These are phyloP conservation scores for Mustela lutreola DNA, from an alignment of 2,113 vertebrate species.

Conservation along the genomic window DNA sequence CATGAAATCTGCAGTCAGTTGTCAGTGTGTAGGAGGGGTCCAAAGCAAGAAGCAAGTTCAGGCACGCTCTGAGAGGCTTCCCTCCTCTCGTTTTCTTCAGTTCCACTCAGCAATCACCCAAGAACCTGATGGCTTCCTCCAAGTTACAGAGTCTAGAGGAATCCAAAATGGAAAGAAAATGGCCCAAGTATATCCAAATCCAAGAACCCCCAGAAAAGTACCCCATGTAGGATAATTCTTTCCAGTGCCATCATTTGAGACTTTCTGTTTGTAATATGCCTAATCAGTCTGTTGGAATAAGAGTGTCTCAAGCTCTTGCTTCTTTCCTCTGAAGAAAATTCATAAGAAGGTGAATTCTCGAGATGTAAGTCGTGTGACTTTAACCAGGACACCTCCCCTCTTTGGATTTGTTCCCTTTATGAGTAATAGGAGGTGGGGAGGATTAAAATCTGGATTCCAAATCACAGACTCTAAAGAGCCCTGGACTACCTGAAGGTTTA, in stretches of 20 bases:
- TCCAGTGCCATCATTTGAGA: not conserved
- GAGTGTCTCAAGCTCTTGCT: not conserved
- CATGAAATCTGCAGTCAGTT: not conserved
- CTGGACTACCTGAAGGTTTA: not conserved
- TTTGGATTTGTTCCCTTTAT: not conserved
- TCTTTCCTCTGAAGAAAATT: not conserved
- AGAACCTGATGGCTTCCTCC: not conserved
- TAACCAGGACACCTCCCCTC: not conserved
- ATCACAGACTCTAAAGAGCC: not conserved
- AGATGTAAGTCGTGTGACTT: not conserved
- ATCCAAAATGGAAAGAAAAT: not conserved
- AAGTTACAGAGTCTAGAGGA: not conserved
- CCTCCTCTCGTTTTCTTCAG: not conserved
- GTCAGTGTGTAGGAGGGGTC: not conserved
- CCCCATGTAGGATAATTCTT: not conserved
- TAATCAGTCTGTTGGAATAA: not conserved
- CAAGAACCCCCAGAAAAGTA: not conserved
- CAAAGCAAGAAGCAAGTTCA: not conserved
- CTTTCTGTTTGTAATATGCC: not conserved
- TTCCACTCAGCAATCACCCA: not conserved
- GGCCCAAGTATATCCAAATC: not conserved
- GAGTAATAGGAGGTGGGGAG: not conserved
- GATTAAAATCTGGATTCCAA: not conserved
- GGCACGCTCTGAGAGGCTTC: not conserved
- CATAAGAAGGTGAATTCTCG: not conserved